These are phyloP conservation scores for Pyxicephalus adspersus DNA, from an alignment of 2,113 vertebrate genomes.

Conservation along the genomic window DNA sequence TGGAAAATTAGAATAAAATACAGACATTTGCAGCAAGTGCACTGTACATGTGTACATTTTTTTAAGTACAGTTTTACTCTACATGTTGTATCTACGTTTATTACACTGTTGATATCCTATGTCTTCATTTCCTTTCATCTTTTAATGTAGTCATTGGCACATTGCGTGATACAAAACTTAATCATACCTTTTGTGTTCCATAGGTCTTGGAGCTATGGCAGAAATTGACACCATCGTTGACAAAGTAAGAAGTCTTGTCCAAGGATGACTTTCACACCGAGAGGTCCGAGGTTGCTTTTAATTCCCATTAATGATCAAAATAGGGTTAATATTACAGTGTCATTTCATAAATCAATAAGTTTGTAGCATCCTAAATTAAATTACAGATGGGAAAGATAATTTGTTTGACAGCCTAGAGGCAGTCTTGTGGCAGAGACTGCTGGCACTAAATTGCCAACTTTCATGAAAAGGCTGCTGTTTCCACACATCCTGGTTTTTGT, in stretches of 20 bases:
- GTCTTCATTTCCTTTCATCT: neutral
- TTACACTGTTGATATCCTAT: neutral
- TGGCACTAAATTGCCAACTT: neutral
- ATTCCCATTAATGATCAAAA: neutral
- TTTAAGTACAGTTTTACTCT: neutral
- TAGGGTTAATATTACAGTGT: neutral
- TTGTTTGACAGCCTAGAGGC: constrained; percentile 1
- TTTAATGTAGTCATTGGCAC: neutral
- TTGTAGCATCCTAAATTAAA: constrained; percentile 3
- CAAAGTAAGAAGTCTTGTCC: constrained; percentile 69
- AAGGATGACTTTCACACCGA: constrained; percentile 59
- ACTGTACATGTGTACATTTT: too few relatives aligned
- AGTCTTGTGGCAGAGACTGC: neutral
- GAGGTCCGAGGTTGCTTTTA: too few relatives aligned
- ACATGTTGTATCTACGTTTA: neutral
- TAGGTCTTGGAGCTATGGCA: constrained; percentile 94
- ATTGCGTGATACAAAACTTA: neutral
- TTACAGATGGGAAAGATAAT: neutral
- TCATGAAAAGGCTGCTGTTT: neutral
- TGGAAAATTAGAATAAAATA: too few relatives aligned
- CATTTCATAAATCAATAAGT: neutral
- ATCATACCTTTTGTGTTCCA: neutral
- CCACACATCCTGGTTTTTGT: neutral
- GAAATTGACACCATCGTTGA: constrained; percentile 85
- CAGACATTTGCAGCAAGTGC: too few relatives aligned